These are phyloP conservation scores for Epizoanthus fatuus DNA, from an alignment of 92 coral and sea anemone genomes.

Conservation along the genomic window DNA sequence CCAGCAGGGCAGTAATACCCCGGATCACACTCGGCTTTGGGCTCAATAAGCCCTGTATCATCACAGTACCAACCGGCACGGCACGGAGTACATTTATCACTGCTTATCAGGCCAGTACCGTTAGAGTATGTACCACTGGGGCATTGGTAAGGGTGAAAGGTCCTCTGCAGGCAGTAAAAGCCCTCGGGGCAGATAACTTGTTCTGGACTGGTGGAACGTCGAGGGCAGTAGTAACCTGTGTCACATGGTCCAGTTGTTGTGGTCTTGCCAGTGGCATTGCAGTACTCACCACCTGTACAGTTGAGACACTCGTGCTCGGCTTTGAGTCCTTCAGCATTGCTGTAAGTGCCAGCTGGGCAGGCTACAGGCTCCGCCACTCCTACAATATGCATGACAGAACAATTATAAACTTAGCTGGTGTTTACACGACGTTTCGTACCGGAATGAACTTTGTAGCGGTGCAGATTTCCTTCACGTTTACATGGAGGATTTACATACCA, in stretches of 20 bases:
- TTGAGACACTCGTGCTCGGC: conserved; percentile 79
- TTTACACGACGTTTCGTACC: too few species aligned
- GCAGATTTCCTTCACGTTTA: too few species aligned
- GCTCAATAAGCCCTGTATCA: conserved; percentile 77
- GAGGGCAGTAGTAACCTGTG: conserved; percentile 90
- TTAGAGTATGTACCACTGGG: conserved; percentile 89
- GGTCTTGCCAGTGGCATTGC: conserved; percentile 90
- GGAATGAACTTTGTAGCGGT: too few species aligned
- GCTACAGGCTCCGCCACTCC: conserved; percentile 90
- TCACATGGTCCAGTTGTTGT: conserved; percentile 90
- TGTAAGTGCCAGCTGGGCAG: conserved; percentile 93
- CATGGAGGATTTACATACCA: too few species aligned
- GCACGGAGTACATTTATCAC: conserved; percentile 79
- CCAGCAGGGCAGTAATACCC: conserved; percentile 91
- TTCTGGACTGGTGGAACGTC: conserved; percentile 75
- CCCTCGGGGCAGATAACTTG: conserved; percentile 89
- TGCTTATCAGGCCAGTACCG: conserved; percentile 76
- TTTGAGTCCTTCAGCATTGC: conserved; percentile 76
- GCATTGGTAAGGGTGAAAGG: conserved; percentile 88
- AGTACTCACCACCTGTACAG: conserved; percentile 97
- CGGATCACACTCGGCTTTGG: conserved; percentile 83
- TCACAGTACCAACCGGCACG: conserved; percentile 94
- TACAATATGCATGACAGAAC: not conserved
- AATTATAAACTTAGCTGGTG: not conserved
- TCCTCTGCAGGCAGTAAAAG: conserved; percentile 78